A percentile compares a stretch with the other conserved stretches of the same genome.
These are phyloP conservation scores for Xanthia togata DNA, from an alignment of 2,888 invertebrate species.

Conservation along the genomic window DNA sequence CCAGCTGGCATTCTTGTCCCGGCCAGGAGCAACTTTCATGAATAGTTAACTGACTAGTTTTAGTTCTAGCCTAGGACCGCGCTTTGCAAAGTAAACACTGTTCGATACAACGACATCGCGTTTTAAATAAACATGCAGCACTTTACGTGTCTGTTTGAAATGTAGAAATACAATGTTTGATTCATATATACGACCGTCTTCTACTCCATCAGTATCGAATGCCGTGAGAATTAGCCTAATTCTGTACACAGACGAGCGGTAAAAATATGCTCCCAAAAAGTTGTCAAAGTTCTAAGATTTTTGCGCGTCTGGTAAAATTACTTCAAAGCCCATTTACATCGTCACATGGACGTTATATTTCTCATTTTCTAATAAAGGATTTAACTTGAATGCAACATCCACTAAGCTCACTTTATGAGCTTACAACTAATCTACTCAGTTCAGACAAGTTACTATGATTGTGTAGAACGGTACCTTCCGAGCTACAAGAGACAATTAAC, in stretches of 20 bases:
- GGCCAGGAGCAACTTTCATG: slow-evolving; percentile 87
- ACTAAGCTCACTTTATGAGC: slow-evolving; percentile 2
- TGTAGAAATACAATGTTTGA: slow-evolving; percentile 67
- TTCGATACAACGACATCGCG: slow-evolving; percentile 68
- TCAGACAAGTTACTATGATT: slow-evolving; percentile 7
- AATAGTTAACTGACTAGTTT: slow-evolving; percentile 86
- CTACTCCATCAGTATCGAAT: slow-evolving; percentile 18
- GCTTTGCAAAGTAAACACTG: slow-evolving; percentile 75
- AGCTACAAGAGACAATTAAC: slow-evolving; percentile 40
- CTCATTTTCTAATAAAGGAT: neutral
- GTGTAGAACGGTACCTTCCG: slow-evolving; percentile 18
- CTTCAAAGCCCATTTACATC: neutral
- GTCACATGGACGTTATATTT: neutral
- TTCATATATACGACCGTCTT: slow-evolving; percentile 59
- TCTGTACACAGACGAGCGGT: slow-evolving; percentile 11
- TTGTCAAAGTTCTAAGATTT: neutral
- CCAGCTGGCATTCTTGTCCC: slow-evolving; percentile 85
- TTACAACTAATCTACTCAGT: slow-evolving; percentile 9
- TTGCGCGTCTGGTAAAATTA: neutral
- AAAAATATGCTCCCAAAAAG: slow-evolving; percentile 2
- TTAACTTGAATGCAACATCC: neutral
- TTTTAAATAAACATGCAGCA: slow-evolving; percentile 66
- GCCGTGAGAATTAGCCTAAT: slow-evolving; percentile 44
- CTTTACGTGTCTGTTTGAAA: slow-evolving; percentile 66
- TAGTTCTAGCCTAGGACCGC: slow-evolving; percentile 75